Percentiles rank a stretch among this genome's conserved stretches.
phyloP scores from a whole-genome alignment of 2,888 invertebrate species.

The Archaeoteleia sp. region DNA sequence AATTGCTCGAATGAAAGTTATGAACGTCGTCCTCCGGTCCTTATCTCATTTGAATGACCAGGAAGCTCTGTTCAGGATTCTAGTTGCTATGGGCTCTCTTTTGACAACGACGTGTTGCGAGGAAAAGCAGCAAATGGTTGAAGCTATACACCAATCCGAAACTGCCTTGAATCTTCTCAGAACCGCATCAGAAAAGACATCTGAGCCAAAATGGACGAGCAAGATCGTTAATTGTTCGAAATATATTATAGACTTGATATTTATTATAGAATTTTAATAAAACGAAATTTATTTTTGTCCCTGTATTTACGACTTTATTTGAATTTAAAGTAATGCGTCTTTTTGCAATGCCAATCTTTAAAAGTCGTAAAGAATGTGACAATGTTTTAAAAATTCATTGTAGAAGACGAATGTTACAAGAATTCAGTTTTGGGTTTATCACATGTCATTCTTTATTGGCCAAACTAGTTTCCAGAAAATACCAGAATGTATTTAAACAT shows the following conservation, averaged over 20 bases:
- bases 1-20: conserved; percentile 74
- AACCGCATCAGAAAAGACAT: conserved; percentile 61
- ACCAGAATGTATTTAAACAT: no score
- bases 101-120: conserved; percentile 75
- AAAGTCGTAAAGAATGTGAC: no score
- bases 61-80: conserved; percentile 85
- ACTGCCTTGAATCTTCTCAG: conserved; percentile 59
- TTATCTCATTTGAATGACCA: conserved; percentile 79
- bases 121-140: conserved; percentile 61
- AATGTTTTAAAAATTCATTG: no score
- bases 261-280: conserved; percentile 52
- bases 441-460: no score
- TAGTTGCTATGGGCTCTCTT: conserved; percentile 87
- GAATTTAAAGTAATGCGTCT: no score
- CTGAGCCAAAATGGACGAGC: conserved; percentile 19
- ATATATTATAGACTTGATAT: conserved; percentile 68
- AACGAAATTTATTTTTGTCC: no score
- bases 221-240: conserved; percentile 68
- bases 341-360: no score
- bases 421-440: no score
- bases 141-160: conserved; percentile 62
- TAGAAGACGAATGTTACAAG: no score
- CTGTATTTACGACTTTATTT: no score
- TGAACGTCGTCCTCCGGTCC: conserved; percentile 77
- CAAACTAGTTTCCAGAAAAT: no score